These are phyloP conservation scores for Euplexia lucipara DNA, from an alignment of 2,888 invertebrate species.

Conservation along the genomic window DNA sequence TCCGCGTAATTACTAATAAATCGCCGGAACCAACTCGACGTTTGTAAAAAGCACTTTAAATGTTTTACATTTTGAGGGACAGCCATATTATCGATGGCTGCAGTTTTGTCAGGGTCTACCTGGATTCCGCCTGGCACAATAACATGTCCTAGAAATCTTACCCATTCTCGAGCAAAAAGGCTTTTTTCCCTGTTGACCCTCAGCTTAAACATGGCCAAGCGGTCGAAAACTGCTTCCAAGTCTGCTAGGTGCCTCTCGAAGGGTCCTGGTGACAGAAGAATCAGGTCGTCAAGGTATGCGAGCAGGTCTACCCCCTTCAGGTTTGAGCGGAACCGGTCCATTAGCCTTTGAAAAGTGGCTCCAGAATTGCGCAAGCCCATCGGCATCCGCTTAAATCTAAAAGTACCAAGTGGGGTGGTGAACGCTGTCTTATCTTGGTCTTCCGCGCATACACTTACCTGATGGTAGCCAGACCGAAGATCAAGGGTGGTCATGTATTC, in stretches of 20 bases:
- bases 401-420: slow-evolving; percentile 47
- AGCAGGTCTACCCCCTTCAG: no score
- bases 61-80: slow-evolving; percentile 37
- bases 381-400: slow-evolving; percentile 59
- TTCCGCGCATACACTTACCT: slow-evolving; percentile 20
- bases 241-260: slow-evolving; percentile 65
- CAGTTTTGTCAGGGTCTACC: slow-evolving; percentile 68
- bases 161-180: slow-evolving; percentile 54
- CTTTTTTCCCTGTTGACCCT: slow-evolving; percentile 66
- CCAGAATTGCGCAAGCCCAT: slow-evolving; percentile 58
- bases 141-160: no score
- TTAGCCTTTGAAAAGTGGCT: slow-evolving; percentile 61
- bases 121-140: slow-evolving; percentile 46
- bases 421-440: slow-evolving; percentile 60
- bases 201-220: slow-evolving; percentile 57
- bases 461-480: background rate
- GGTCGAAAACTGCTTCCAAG: slow-evolving; percentile 60
- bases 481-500: slow-evolving; percentile 51
- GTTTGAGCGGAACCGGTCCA: slow-evolving; percentile 57
- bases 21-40: slow-evolving; percentile 43
- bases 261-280: slow-evolving; percentile 56
- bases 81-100: slow-evolving; percentile 61
- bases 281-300: slow-evolving; percentile 67
- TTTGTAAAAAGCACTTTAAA: slow-evolving; percentile 32
- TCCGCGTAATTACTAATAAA: slow-evolving; percentile 49